These are phyloP conservation scores for Endomychus coccineus DNA, from an alignment of 2,888 invertebrate species.

Conservation along the genomic window DNA sequence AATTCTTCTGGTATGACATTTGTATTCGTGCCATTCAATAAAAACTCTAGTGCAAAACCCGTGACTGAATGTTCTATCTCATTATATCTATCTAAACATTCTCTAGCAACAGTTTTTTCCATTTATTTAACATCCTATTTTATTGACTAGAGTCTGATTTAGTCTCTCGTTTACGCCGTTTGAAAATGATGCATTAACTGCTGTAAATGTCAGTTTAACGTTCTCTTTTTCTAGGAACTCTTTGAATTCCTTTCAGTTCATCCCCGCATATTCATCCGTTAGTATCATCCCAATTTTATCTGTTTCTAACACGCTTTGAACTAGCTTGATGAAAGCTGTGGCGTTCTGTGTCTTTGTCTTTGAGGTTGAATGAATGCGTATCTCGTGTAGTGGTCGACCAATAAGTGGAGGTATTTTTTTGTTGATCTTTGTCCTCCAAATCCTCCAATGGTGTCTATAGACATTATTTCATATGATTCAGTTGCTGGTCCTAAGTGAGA, in stretches of 20 bases:
- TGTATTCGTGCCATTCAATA: no score
- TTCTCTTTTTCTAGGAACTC: constrained; percentile 20
- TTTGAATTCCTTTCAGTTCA: constrained; percentile 27
- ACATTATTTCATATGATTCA: constrained; percentile 26
- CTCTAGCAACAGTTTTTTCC: no score
- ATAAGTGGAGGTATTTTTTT: constrained; percentile 29
- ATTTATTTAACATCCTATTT: constrained; percentile 8
- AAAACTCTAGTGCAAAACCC: no score
- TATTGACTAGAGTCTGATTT: constrained; percentile 12
- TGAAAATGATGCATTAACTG: constrained; percentile 16
- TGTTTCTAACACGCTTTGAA: constrained; percentile 8
- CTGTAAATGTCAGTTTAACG: constrained; percentile 17
- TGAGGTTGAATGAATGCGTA: constrained; percentile 24
- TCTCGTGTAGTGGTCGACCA: constrained; percentile 28
- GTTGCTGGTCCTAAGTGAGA: constrained; percentile 21
- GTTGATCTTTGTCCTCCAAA: constrained; percentile 25
- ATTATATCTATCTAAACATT: no score
- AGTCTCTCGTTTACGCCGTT: constrained; percentile 5
- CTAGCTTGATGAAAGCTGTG: constrained; percentile 26
- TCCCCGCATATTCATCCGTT: constrained; percentile 19
- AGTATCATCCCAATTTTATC: constrained; percentile 17
- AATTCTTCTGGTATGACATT: no score
- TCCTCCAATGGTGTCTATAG: constrained; percentile 29
- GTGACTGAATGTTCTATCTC: no score
- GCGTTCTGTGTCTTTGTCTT: constrained; percentile 26